Percentiles rank a stretch among this genome's conserved stretches.
phyloP scores from a whole-genome alignment of 2,888 invertebrate species.

The Melanchra persicariae region DNA sequence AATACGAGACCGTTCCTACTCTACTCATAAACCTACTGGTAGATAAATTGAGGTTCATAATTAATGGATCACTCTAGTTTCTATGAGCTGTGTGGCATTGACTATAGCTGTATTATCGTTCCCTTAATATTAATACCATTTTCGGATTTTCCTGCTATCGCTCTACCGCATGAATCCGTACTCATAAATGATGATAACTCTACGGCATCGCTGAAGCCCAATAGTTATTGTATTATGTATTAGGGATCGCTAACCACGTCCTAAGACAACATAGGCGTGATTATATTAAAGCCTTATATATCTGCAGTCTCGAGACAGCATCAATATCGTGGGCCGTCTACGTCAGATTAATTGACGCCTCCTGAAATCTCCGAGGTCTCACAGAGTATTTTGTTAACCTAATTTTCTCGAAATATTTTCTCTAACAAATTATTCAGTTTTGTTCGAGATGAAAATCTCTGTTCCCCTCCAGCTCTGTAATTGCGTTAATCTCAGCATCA shows the following conservation, averaged over 20 bases:
- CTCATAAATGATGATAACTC: constrained; percentile 20
- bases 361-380: constrained; percentile 22
- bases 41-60: constrained; percentile 9
- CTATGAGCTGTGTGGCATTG: constrained; percentile 18
- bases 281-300: constrained; percentile 32
- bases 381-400: constrained; percentile 48
- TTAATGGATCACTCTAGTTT: background rate
- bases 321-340: constrained; percentile 23
- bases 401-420: constrained; percentile 59
- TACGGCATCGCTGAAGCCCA: constrained; percentile 3
- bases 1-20: too few species aligned
- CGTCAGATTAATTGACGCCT: constrained; percentile 46
- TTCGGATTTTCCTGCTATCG: constrained; percentile 27
- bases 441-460: constrained; percentile 65
- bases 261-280: constrained; percentile 31
- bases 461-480: constrained; percentile 71
- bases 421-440: constrained; percentile 70
- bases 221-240: constrained; percentile 30
- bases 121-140: constrained; percentile 32
- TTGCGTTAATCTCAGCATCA: constrained; percentile 76
- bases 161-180: background rate
- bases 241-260: constrained; percentile 15
- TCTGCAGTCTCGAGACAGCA: constrained; percentile 15
- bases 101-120: constrained; percentile 23
- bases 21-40: too few species aligned